A percentile compares a stretch with the other conserved stretches of the same genome.
phyloP scores from a whole-genome alignment of 1,140 invertebrate species.

The Asobara japonica region DNA sequence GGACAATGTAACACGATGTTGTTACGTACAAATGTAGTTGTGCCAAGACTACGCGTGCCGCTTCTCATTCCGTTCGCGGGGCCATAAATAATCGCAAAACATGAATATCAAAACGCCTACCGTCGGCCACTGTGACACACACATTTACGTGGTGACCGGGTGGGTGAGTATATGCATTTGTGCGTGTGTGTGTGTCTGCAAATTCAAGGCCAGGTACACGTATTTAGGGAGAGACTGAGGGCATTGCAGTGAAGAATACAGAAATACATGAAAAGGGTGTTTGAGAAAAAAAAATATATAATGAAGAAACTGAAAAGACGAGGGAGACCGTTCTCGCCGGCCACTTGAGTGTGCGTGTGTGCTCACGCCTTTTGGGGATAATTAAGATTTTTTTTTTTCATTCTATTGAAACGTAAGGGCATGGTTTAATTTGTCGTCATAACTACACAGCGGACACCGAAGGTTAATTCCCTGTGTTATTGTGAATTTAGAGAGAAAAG shows the following conservation, averaged over 20 bases:
- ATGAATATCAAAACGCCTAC: constrained; percentile 49
- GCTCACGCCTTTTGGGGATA: constrained; percentile 4
- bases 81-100: constrained; percentile 53
- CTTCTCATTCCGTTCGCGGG: constrained; percentile 40
- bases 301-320: not conserved
- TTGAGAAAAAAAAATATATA: not conserved
- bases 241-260: not conserved
- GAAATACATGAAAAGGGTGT: not conserved
- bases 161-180: not conserved
- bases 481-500: not conserved
- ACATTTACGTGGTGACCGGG: not conserved
- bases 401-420: not conserved
- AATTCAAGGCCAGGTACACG: not conserved
- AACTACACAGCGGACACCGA: not conserved
- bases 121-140: not conserved
- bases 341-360: constrained; percentile 1
- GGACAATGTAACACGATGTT: not conserved
- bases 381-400: constrained; percentile 19
- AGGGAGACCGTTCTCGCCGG: not conserved
- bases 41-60: constrained; percentile 43
- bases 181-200: not conserved
- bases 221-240: not conserved
- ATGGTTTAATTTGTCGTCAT: not conserved
- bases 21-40: constrained; percentile 21
- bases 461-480: not conserved